Evolutionary conservation across 2,888 invertebrate species (phyloP), one percentile per base, ranked within the genome.

Genomic region (Pseudeuparius sepicola): DNA sequence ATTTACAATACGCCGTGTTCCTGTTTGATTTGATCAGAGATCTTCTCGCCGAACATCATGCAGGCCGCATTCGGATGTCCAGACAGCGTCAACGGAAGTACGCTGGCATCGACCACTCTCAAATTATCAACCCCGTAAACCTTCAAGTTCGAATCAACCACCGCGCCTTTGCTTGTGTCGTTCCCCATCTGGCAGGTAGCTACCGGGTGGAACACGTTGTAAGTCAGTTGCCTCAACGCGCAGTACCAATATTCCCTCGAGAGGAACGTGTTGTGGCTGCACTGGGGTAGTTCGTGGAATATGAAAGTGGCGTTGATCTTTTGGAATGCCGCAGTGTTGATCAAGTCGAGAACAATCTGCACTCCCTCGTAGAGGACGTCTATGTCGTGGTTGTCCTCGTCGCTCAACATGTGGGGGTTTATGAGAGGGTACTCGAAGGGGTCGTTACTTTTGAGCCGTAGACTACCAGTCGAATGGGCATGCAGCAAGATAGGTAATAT

Each of bases 191-290:
- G n/a, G n/a, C n/a, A n/a, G n/a, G n/a, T n/a, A n/a, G n/a, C n/a
- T n/a, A n/a, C n/a, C n/a, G n/a, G n/a, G n/a, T n/a, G n/a, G n/a
- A n/a, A n/a, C n/a, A n/a, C n/a, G n/a, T n/a, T n/a, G n/a, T n/a
- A n/a, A n/a, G n/a, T n/a, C n/a, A n/a, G n/a, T n/a, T 73, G 44
- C 37, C 43, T 42, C 13, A 51, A 39, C 6, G 73, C 71, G 53
- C 81, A 82, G 37, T 71, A 70, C 76, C 80, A 78, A 50, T 79
- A 81, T 20, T 69, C 69, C 38, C 77, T 77, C 2, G 70, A 64
- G 42, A 67, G 70, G 36, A 71, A 72, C 4, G 41, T 36, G 9
- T 59, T 41, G 0, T 53, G 34, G 13, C 56, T 58, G 53, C 77
- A 78, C 2, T 61, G 61, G 1, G 39, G 41, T 14, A 47, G 15